phyloP scores from a whole-genome alignment of 2,888 invertebrate genomes.

The Scaptomyza parva region DNA sequence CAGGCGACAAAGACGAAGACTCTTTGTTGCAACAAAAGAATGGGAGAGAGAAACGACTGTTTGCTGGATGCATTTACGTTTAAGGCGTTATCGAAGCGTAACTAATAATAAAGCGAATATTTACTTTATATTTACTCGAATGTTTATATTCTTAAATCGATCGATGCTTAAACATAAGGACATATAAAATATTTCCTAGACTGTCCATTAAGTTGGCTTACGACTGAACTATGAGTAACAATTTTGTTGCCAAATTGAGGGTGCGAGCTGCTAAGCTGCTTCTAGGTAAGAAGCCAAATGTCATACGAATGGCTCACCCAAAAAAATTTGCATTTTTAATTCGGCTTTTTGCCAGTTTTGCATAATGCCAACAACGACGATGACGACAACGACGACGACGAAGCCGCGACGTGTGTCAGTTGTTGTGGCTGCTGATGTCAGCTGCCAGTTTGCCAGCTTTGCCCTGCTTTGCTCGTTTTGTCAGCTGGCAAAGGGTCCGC shows the following conservation, averaged over 20 bases:
- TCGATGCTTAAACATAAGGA: neutral
- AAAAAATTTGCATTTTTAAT: conserved; percentile 77
- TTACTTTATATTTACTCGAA: no score
- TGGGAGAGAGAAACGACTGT: neutral
- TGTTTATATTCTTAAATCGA: neutral
- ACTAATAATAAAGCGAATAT: no score
- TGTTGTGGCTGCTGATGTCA: conserved; percentile 56
- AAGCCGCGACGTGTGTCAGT: conserved; percentile 70
- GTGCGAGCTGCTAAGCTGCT: conserved; percentile 22
- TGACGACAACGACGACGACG: conserved; percentile 10
- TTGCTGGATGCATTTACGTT: no score
- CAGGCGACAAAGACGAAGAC: neutral
- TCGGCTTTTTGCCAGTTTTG: conserved; percentile 75
- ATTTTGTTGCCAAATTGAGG: conserved; percentile 30
- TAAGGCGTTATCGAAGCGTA: no score
- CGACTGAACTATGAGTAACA: conserved; percentile 20
- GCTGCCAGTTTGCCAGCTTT: conserved; percentile 55
- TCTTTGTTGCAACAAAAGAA: neutral
- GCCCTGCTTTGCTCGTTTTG: conserved; percentile 49
- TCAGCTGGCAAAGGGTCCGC: conserved; percentile 66
- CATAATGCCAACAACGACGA: conserved; percentile 62
- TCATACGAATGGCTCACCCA: conserved; percentile 49
- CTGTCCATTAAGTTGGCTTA: neutral
- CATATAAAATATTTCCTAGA: neutral
- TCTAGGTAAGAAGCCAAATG: conserved; percentile 42